These are phyloP conservation scores for Nebria ingens DNA, from an alignment of 1,140 invertebrate species.

Conservation along the genomic window DNA sequence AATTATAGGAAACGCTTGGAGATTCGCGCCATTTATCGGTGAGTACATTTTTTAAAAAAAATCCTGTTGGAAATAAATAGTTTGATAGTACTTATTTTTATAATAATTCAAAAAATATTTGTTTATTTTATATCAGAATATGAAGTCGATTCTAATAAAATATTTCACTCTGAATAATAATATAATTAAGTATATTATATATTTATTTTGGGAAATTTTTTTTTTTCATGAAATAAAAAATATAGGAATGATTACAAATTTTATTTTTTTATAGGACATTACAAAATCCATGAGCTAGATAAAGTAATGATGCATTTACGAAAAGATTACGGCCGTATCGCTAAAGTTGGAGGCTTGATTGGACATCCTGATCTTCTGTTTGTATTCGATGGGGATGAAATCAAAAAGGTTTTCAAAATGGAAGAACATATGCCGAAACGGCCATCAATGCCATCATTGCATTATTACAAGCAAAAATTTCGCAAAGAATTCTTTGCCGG, in stretches of 20 bases:
- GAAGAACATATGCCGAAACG: conserved; percentile 67
- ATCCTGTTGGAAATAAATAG: too few species aligned
- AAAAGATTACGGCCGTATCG: conserved; percentile 56
- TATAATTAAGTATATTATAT: too few species aligned
- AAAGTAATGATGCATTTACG: conserved; percentile 57
- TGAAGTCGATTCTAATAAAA: too few species aligned
- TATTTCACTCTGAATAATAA: too few species aligned
- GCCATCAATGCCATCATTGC: conserved; percentile 66
- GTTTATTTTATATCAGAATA: too few species aligned
- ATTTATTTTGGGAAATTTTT: too few species aligned
- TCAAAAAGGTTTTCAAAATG: conserved; percentile 59
- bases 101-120: too few species aligned
- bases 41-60: too few species aligned
- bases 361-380: conserved; percentile 71
- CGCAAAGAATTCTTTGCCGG: conserved; percentile 63
- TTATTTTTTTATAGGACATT: conserved; percentile 43
- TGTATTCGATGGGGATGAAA: conserved; percentile 64
- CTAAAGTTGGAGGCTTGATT: conserved; percentile 60
- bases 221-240: too few species aligned
- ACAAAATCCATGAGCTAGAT: conserved; percentile 61
- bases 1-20: conserved; percentile 68
- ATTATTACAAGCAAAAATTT: conserved; percentile 65
- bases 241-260: background rate
- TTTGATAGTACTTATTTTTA: too few species aligned
- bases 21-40: conserved; percentile 61